phyloP scores from a whole-genome alignment of 1,140 invertebrate genomes.

The Orussus abietinus region DNA sequence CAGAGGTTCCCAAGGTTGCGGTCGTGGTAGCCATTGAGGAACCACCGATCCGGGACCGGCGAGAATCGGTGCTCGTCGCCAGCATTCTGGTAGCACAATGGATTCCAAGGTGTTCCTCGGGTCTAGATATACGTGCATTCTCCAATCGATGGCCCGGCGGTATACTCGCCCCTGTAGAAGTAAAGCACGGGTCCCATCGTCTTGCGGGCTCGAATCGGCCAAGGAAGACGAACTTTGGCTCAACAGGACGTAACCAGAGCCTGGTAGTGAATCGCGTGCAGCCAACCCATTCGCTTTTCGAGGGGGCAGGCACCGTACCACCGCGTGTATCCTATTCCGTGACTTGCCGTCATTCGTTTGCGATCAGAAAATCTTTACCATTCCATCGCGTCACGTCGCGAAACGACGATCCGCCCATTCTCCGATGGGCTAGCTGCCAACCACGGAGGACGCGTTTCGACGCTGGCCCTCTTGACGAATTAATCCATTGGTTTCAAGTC shows the following conservation, averaged over 20 bases:
- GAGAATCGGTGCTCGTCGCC: constrained; percentile 26
- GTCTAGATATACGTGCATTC: not conserved
- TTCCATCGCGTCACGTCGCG: too few species aligned
- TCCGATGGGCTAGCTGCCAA: too few species aligned
- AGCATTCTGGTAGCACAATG: constrained; percentile 35
- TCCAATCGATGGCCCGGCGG: constrained; percentile 10
- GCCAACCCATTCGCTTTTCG: constrained; percentile 29
- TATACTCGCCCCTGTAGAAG: constrained; percentile 8
- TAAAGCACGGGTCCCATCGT: constrained; percentile 12
- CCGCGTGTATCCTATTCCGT: constrained; percentile 20
- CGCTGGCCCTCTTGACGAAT: too few species aligned
- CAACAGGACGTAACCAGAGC: constrained; percentile 27
- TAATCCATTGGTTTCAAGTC: too few species aligned
- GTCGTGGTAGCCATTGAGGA: constrained; percentile 13
- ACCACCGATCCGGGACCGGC: constrained; percentile 19
- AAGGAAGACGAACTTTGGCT: constrained; percentile 29
- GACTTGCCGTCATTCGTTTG: constrained; percentile 14
- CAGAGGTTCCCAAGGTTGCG: constrained; percentile 13
- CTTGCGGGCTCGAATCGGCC: constrained; percentile 10
- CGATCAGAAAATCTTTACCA: not conserved
- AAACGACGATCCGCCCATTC: too few species aligned
- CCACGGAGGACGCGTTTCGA: too few species aligned
- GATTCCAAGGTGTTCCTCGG: constrained; percentile 11
- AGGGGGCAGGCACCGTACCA: constrained; percentile 42
- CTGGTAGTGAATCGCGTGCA: constrained; percentile 43